These are phyloP conservation scores for Typhlichthys subterraneus DNA, from an alignment of 2,797 vertebrate species.

Conservation along the genomic window DNA sequence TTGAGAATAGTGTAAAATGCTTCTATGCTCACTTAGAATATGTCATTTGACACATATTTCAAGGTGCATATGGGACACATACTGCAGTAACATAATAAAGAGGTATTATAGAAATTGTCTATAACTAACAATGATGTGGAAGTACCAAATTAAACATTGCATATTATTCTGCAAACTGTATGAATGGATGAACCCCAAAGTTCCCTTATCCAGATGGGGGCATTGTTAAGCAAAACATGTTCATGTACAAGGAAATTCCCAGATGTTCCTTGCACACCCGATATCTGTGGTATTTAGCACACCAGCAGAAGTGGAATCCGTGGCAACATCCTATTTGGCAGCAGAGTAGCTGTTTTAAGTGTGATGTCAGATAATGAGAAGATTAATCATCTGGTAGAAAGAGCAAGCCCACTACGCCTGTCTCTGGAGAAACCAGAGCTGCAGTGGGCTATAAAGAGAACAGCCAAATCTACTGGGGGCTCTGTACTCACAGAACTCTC, in stretches of 20 bases:
- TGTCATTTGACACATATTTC: too few relatives aligned
- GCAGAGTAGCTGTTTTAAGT: conserved; percentile 51
- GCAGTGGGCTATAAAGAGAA: conserved; percentile 56
- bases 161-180: not conserved
- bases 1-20: too few relatives aligned
- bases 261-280: conserved; percentile 9
- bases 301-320: conserved; percentile 15
- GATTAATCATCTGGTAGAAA: conserved; percentile 68
- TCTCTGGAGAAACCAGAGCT: conserved; percentile 53
- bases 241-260: conserved; percentile 25
- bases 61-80: too few relatives aligned
- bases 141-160: too few relatives aligned
- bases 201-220: conserved; percentile 17
- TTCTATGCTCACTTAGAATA: too few relatives aligned
- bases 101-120: too few relatives aligned
- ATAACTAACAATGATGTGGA: too few relatives aligned
- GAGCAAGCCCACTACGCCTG: conserved; percentile 43
- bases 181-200: conserved; percentile 1
- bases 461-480: conserved; percentile 35
- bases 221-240: conserved; percentile 31
- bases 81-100: too few relatives aligned
- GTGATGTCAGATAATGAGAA: conserved; percentile 71
- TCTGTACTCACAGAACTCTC: not conserved
- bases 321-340: conserved; percentile 35
- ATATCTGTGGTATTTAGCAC: conserved; percentile 16